Evolutionary conservation across 2,113 vertebrate genomes (phyloP).

Genomic region (Isurus oxyrinchus): DNA sequence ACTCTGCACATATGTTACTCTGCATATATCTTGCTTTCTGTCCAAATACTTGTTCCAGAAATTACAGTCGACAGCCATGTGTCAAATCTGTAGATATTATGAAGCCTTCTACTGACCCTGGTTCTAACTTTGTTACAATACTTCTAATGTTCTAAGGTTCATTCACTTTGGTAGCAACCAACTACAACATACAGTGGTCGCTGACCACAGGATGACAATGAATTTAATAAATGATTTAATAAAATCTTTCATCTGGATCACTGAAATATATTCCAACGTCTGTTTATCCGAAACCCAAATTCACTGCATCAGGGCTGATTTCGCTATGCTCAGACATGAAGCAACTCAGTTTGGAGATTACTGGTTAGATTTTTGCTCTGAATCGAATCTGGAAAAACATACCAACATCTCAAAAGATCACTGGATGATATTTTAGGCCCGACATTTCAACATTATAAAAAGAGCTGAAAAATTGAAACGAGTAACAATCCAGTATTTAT

Average conservation of each 20-base stretch:
- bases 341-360: not conserved
- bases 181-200: not conserved
- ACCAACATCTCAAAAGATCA: not conserved
- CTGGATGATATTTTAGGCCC: not conserved
- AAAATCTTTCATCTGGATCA: not conserved
- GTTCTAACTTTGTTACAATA: not conserved
- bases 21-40: not conserved
- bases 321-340: not conserved
- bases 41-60: not conserved
- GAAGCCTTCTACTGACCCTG: not conserved
- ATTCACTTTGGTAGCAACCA: not conserved
- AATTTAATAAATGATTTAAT: not conserved
- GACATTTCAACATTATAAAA: not conserved
- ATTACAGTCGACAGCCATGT: not conserved
- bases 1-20: not conserved
- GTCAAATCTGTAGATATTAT: not conserved
- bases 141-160: not conserved
- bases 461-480: not conserved
- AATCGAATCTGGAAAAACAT: not conserved
- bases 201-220: no score
- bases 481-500: not conserved
- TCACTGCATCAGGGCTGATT: not conserved
- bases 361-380: not conserved
- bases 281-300: not conserved
- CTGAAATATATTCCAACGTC: not conserved